Base-by-base conservation (phyloP, 2,797 vertebrate genomes). In the Falco rusticolus region DNA sequence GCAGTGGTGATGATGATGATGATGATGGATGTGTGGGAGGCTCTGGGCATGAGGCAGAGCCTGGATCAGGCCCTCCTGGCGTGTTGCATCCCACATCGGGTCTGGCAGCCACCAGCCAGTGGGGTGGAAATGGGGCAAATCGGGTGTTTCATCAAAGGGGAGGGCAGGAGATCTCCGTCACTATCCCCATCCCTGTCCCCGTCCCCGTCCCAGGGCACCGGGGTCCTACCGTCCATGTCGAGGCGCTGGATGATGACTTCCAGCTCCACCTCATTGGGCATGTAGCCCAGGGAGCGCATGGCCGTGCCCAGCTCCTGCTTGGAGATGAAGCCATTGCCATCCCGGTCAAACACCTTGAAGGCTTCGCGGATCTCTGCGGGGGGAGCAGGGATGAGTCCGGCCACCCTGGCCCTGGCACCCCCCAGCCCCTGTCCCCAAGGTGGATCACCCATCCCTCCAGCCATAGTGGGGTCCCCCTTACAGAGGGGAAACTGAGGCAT, bases 201-300 rank as follows among this genome's bases (percentile, higher is more conserved):
- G 4, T 1, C 5, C 28, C 70, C 4, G 0, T 11, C 13, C 13
- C 8, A 2, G 25, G 43, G 25, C 3, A 19, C 9, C 0, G 3
- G 15, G 6, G 17, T 98, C 96, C 98, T 98, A 99, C 99, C 99
- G 1, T 99, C 99, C 99, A 99, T 99, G 98, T 99, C 99, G 84
- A 99, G 98, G 94, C 99, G 98, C 97, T 99, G 99, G 96, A 99
- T 99, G 97, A 99, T 99, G 93, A 99, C 99, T 80, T 99, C 99
- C 84, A 99, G 98, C 98, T 99, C 99, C 97, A 99, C 99, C 97
- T 99, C 99, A 5, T 99, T 99, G 95, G 99, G 99, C 99, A 99
- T 99, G 98, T 99, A 99, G 57, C 99, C 99, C 95, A 99, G 97
- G 16, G 99, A 99, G 54, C 99, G 98, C 99, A 99, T 99, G 97